Conservation (phyloP, 1,140 invertebrate species). For the Gonioctena quinquepunctata region DNA sequence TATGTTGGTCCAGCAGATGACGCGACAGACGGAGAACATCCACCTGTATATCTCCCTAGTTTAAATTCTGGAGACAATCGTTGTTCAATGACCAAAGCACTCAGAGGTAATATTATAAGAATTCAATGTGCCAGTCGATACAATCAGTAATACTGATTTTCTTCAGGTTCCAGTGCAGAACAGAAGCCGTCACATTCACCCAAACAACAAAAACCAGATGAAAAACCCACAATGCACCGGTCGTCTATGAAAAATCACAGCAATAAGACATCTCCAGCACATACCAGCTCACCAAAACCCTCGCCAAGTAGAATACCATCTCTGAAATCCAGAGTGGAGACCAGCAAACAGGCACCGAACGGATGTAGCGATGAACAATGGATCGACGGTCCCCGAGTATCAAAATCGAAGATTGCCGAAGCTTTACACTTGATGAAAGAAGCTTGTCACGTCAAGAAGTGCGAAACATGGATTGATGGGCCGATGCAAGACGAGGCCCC, state of each 20-base stretch:
- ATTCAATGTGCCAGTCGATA: background rate
- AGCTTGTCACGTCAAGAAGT: conserved; percentile 71
- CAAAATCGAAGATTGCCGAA: conserved; percentile 74
- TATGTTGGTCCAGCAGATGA: conserved; percentile 90
- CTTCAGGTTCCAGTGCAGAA: conserved; percentile 67
- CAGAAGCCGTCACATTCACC: conserved; percentile 61
- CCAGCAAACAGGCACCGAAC: conserved; percentile 41
- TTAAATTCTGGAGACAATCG: conserved; percentile 81
- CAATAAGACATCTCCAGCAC: conserved; percentile 49
- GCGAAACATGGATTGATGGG: conserved; percentile 94
- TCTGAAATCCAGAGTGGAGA: conserved; percentile 53
- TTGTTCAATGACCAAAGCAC: conserved; percentile 75
- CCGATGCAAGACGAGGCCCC: conserved; percentile 66
- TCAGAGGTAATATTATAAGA: conserved; percentile 62
- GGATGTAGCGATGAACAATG: conserved; percentile 84
- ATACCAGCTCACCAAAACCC: conserved; percentile 60
- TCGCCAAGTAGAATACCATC: conserved; percentile 62
- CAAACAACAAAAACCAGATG: conserved; percentile 54
- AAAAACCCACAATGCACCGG: conserved; percentile 58
- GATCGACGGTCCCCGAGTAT: conserved; percentile 92
- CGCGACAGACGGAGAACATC: conserved; percentile 90
- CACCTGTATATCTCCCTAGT: conserved; percentile 84
- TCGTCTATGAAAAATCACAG: conserved; percentile 33
- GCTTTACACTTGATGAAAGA: conserved; percentile 78
- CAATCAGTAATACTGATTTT: background rate